Conservation (phyloP, 2,797 vertebrate genomes). For the Luscinia luscinia region DNA sequence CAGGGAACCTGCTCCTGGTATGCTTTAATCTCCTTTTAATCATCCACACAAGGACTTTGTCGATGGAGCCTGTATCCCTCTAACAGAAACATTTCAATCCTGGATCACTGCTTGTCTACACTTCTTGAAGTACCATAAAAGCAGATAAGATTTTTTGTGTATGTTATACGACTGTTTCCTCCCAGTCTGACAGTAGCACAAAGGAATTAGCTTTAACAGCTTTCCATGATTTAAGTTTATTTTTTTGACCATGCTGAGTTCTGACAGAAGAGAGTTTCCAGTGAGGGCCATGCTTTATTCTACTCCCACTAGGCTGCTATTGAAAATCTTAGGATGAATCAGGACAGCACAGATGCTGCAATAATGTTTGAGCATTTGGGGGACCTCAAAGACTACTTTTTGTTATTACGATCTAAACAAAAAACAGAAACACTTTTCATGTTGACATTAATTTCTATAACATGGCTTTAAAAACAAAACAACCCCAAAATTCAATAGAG, state of each 20-base stretch:
- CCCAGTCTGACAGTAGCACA: neutral
- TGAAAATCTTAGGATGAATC: constrained; percentile 4
- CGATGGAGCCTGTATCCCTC: neutral
- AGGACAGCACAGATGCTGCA: neutral
- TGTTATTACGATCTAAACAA: constrained; percentile 13
- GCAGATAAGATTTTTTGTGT: neutral
- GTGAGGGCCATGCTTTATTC: constrained; percentile 1
- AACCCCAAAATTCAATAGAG: constrained; percentile 24
- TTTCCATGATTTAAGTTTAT: constrained; percentile 23
- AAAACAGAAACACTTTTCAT: neutral
- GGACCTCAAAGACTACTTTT: constrained; percentile 4
- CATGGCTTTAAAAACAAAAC: constrained; percentile 35
- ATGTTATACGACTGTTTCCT: neutral
- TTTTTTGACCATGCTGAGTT: constrained; percentile 30
- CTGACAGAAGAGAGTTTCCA: constrained; percentile 4
- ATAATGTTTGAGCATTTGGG: constrained; percentile 16
- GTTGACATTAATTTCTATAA: constrained; percentile 54
- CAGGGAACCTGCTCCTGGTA: neutral
- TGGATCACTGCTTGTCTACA: neutral
- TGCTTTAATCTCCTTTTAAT: neutral
- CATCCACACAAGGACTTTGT: neutral
- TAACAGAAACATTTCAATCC: neutral
- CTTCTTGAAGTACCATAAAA: neutral
- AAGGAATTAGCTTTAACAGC: neutral
- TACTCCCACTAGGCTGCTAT: neutral